phyloP scores from a whole-genome alignment of 2,797 vertebrate genomes.

The Oceanodroma leucorhoa region DNA sequence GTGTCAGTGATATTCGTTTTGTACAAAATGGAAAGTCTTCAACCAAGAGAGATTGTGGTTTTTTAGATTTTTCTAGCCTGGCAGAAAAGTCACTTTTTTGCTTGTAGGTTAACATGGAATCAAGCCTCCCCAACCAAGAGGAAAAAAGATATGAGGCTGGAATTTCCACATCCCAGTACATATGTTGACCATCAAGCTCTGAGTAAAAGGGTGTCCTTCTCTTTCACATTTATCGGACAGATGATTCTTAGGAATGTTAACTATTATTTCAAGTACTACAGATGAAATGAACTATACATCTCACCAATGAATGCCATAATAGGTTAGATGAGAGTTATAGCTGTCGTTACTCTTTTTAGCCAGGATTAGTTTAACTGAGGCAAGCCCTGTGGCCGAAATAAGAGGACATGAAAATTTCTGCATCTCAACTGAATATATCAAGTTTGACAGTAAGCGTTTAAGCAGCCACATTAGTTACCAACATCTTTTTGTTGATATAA shows the following conservation, averaged over 20 bases:
- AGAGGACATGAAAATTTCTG: not conserved
- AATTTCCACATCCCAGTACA: not conserved
- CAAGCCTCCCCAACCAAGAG: not conserved
- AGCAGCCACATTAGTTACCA: not conserved
- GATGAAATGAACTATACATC: not conserved
- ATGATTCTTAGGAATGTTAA: not conserved
- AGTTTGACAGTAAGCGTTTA: not conserved
- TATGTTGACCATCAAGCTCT: not conserved
- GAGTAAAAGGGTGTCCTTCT: not conserved
- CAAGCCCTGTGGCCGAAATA: not conserved
- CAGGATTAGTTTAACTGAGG: not conserved
- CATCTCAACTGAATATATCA: not conserved
- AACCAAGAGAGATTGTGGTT: not conserved
- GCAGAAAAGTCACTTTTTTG: not conserved
- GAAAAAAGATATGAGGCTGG: rapidly evolving
- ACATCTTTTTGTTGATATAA: not conserved
- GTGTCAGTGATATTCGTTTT: not conserved
- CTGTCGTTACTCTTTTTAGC: not conserved
- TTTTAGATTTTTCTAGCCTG: not conserved
- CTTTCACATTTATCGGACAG: not conserved
- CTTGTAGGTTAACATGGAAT: not conserved
- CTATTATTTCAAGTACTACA: not conserved
- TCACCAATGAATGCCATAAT: not conserved
- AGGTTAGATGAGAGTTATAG: not conserved
- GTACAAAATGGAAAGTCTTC: not conserved